phyloP scores from a whole-genome alignment of 2,888 invertebrate genomes.

The Plemyria rubiginata region DNA sequence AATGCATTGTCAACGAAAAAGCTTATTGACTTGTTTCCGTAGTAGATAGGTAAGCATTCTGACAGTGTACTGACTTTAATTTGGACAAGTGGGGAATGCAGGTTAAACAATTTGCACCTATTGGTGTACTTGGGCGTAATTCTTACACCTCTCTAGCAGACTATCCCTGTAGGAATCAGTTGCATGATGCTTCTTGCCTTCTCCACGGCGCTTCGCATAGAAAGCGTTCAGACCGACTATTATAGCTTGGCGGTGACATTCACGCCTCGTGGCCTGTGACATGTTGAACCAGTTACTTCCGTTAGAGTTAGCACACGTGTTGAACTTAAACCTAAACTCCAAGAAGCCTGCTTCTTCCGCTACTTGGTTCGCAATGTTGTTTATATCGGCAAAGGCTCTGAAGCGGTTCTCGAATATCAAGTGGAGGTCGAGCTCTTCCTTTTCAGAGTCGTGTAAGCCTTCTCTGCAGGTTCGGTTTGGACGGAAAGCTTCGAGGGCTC shows the following conservation, averaged over 20 bases:
- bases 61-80: too few relatives aligned
- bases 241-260: slow-evolving; percentile 6
- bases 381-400: slow-evolving; percentile 9
- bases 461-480: slow-evolving; percentile 2
- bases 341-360: slow-evolving; percentile 7
- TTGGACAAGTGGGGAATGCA: too few relatives aligned
- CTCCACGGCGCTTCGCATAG: slow-evolving; percentile 12
- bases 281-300: not conserved
- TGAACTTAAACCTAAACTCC: slow-evolving; percentile 7
- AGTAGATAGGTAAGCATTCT: too few relatives aligned
- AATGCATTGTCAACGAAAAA: too few relatives aligned
- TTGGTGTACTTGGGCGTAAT: not conserved
- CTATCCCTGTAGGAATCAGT: slow-evolving; percentile 4
- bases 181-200: slow-evolving; percentile 5
- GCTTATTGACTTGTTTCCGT: too few relatives aligned
- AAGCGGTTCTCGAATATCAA: slow-evolving; percentile 10
- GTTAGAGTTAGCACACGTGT: not conserved
- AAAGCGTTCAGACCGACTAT: slow-evolving; percentile 3
- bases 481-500: slow-evolving; percentile 9
- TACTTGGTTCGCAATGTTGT: slow-evolving; percentile 2
- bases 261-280: not conserved
- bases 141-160: slow-evolving; percentile 2
- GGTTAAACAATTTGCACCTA: not conserved
- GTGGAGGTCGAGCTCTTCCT: slow-evolving; percentile 9
- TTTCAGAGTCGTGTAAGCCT: slow-evolving; percentile 9